A percentile compares a stretch with the other conserved stretches of the same genome.
phyloP scores from a whole-genome alignment of 1,140 invertebrate genomes.

The Drosophila burlai region DNA sequence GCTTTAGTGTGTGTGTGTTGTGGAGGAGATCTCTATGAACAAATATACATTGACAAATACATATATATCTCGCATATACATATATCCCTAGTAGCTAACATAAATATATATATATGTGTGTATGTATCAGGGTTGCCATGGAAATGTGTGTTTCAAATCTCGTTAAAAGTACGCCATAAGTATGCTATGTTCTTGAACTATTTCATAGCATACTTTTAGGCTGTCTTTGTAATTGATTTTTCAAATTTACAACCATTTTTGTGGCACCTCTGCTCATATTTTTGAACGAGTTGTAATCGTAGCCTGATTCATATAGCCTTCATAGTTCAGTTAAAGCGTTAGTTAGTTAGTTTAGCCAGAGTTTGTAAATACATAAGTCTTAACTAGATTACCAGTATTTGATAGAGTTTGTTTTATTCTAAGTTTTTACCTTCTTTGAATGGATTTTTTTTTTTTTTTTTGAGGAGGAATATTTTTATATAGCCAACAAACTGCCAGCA shows the following conservation, averaged over 20 bases:
- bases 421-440: not conserved
- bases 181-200: not conserved
- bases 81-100: conserved; percentile 4
- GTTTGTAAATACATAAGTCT: conserved; percentile 42
- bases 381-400: conserved; percentile 33
- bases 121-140: not conserved
- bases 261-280: not conserved
- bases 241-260: not conserved
- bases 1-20: conserved; percentile 3
- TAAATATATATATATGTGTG: not conserved
- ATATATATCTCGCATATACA: not conserved
- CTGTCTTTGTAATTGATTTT: not conserved
- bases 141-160: not conserved
- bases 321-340: conserved; percentile 37
- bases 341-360: conserved; percentile 36
- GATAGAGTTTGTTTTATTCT: conserved; percentile 7
- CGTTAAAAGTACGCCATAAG: too few relatives aligned
- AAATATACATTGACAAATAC: not conserved
- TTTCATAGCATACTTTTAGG: not conserved
- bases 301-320: conserved; percentile 38
- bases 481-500: conserved; percentile 55
- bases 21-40: not conserved
- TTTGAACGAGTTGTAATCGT: conserved; percentile 38
- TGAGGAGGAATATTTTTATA: conserved; percentile 6
- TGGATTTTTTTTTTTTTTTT: not conserved